phyloP scores from a whole-genome alignment of 2,113 vertebrate genomes.

The Myrmecobius fasciatus region DNA sequence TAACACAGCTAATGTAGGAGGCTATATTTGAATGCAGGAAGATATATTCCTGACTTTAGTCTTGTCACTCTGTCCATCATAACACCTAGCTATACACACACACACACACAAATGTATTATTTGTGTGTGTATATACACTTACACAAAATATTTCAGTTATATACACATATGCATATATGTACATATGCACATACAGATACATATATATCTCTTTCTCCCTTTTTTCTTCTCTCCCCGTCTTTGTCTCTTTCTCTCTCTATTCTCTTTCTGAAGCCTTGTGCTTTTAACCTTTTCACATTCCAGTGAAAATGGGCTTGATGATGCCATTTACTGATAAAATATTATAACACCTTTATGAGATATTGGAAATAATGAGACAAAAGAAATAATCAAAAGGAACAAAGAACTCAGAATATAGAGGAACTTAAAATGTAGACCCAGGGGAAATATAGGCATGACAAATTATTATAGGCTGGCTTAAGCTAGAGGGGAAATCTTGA shows the following conservation, averaged over 20 bases:
- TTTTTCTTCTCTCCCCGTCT: background rate
- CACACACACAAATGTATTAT: no score
- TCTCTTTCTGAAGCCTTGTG: background rate
- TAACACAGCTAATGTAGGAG: no score
- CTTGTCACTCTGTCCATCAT: no score
- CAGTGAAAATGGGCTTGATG: background rate
- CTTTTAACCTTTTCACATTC: background rate
- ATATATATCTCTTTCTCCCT: no score
- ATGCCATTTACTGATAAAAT: background rate
- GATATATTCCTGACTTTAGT: no score
- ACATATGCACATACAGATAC: no score
- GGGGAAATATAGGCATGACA: background rate
- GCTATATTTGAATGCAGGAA: no score
- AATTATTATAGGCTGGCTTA: background rate
- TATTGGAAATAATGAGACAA: background rate
- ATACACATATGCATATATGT: background rate
- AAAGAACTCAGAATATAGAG: background rate
- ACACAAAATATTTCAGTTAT: background rate
- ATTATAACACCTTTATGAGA: background rate
- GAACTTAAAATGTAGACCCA: background rate
- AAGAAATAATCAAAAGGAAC: background rate
- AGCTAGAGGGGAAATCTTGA: background rate
- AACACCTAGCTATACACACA: no score
- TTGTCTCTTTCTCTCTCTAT: background rate
- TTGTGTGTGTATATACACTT: no score